Percentiles rank a stretch among this genome's conserved stretches.
Evolutionary conservation across 2,113 vertebrate species (phyloP).

Genomic region (Heterocephalus glaber): DNA sequence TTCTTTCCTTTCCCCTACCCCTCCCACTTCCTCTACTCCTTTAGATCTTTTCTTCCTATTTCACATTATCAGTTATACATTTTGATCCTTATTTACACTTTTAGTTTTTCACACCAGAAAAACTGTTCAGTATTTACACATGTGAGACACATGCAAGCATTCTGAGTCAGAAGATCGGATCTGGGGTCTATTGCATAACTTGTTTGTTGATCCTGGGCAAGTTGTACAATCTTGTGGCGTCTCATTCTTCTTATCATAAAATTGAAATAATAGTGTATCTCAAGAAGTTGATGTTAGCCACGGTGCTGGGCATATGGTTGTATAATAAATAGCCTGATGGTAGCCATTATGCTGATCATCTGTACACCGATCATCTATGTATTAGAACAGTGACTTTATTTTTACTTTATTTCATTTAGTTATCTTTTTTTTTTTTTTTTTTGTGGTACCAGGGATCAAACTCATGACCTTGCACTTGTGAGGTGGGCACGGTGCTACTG

Average conservation of each 20-base stretch:
- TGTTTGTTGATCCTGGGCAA: background rate
- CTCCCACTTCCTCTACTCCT: too few relatives aligned
- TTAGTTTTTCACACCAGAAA: too few relatives aligned
- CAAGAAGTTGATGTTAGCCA: background rate
- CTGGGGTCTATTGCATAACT: background rate
- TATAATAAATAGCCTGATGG: background rate
- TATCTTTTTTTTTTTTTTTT: too few relatives aligned
- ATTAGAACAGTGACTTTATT: background rate
- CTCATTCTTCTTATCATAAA: conserved; percentile 39
- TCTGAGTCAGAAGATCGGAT: conserved; percentile 30
- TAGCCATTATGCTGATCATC: background rate
- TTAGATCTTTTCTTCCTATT: too few relatives aligned
- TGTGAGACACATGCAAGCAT: too few relatives aligned
- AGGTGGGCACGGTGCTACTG: too few relatives aligned
- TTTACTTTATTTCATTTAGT: background rate
- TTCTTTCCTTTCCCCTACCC: too few relatives aligned
- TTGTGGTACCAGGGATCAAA: too few relatives aligned
- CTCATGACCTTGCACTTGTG: too few relatives aligned
- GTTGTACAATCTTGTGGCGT: background rate
- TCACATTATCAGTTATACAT: too few relatives aligned
- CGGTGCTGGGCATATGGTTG: background rate
- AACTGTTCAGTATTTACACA: too few relatives aligned
- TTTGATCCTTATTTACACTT: too few relatives aligned
- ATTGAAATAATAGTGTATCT: conserved; percentile 32
- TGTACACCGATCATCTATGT: background rate